Percentiles rank a stretch among this genome's conserved stretches.
phyloP scores from a whole-genome alignment of 2,888 invertebrate genomes.

The Leucoma salicis region DNA sequence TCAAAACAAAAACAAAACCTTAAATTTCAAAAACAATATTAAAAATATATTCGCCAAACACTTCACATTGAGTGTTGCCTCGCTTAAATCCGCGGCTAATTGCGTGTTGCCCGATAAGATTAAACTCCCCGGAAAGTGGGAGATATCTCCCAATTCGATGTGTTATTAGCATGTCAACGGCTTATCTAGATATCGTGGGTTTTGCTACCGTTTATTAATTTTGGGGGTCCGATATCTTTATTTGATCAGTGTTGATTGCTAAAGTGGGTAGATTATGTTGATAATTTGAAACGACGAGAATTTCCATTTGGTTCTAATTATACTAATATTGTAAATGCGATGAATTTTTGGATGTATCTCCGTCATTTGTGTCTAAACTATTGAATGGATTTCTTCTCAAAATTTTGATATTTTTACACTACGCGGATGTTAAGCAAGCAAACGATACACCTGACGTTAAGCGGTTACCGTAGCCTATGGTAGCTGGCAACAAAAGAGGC shows the following conservation, averaged over 20 bases:
- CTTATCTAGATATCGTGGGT: conserved; percentile 29
- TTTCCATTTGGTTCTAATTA: too few species aligned
- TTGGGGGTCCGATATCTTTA: conserved; percentile 35
- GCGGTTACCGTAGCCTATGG: too few species aligned
- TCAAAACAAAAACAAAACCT: too few species aligned
- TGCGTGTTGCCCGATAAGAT: conserved; percentile 73
- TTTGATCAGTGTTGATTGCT: conserved; percentile 20
- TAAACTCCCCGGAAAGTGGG: conserved; percentile 41
- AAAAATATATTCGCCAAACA: conserved; percentile 24
- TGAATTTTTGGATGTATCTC: too few species aligned
- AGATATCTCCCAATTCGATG: conserved; percentile 30
- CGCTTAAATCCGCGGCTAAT: conserved; percentile 60
- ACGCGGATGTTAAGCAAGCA: too few species aligned
- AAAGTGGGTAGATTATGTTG: conserved; percentile 4
- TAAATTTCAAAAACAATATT: neutral
- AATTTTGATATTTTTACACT: too few species aligned
- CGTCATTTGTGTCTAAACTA: too few species aligned
- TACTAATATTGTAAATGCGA: too few species aligned
- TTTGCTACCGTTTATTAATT: conserved; percentile 67
- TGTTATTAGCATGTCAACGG: conserved; percentile 43
- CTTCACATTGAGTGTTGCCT: conserved; percentile 46
- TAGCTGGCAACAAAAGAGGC: too few species aligned
- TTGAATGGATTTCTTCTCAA: too few species aligned
- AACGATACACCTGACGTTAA: too few species aligned
- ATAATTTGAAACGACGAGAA: too few species aligned